Evolutionary conservation across 2,113 vertebrate species (phyloP).

Genomic region (Cyanistes caeruleus): DNA sequence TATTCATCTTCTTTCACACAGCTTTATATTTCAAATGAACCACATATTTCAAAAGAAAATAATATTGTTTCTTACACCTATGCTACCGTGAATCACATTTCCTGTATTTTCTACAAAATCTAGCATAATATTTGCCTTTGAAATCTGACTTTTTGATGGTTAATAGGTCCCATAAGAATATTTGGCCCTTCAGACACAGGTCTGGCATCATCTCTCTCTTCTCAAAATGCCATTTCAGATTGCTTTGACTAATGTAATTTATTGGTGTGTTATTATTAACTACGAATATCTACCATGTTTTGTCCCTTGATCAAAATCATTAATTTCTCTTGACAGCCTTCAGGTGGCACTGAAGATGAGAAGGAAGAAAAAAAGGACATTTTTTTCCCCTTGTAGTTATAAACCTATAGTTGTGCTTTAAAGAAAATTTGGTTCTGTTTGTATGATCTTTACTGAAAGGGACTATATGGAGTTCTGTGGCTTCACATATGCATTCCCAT

Average conservation of each 20-base stretch:
- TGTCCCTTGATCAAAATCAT: background rate
- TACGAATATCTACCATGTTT: background rate
- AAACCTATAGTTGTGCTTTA: background rate
- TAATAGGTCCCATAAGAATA: background rate
- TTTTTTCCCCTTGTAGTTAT: background rate
- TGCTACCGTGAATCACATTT: background rate
- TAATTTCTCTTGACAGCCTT: background rate
- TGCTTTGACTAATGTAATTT: background rate
- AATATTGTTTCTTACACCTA: background rate
- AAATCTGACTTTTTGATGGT: background rate
- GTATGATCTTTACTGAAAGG: conserved; percentile 5
- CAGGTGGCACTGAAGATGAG: background rate
- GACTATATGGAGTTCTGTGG: conserved; percentile 18
- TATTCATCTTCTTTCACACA: background rate
- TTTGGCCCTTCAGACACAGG: background rate
- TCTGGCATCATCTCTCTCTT: background rate
- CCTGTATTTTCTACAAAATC: background rate
- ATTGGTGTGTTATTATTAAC: background rate
- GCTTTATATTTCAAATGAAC: background rate
- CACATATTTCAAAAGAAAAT: background rate
- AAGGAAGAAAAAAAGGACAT: background rate
- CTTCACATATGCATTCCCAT: conserved; percentile 28
- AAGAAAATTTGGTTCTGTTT: conserved; percentile 27
- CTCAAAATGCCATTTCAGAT: background rate
- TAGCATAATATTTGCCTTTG: background rate